These are phyloP conservation scores for Lineus longissimus DNA, from an alignment of 1,140 invertebrate genomes.

Conservation along the genomic window DNA sequence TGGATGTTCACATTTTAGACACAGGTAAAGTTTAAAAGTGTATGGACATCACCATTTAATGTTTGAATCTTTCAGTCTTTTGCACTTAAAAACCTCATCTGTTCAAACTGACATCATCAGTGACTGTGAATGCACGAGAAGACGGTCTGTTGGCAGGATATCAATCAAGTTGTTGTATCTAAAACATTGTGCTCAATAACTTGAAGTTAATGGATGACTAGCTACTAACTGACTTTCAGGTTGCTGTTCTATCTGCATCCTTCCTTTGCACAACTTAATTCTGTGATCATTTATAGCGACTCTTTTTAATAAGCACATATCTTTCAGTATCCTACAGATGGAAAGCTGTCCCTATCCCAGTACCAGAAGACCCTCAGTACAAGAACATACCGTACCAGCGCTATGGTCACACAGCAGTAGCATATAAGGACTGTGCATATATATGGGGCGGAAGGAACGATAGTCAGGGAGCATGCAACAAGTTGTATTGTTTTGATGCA, in stretches of 20 bases:
- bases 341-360: conserved; percentile 48
- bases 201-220: too few species aligned
- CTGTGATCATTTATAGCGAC: too few species aligned
- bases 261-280: too few species aligned
- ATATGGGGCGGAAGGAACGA: conserved; percentile 91
- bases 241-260: too few species aligned
- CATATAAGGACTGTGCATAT: conserved; percentile 71
- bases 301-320: too few species aligned
- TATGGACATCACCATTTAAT: conserved; percentile 9
- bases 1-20: conserved; percentile 84
- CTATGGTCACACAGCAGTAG: conserved; percentile 85
- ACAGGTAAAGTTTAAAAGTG: conserved; percentile 57
- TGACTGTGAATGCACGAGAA: neutral
- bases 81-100: too few species aligned
- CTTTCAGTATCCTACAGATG: conserved; percentile 57
- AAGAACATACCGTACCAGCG: conserved; percentile 55
- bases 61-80: too few species aligned
- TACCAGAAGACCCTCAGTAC: conserved; percentile 29
- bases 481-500: conserved; percentile 76
- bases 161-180: too few species aligned
- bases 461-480: conserved; percentile 68
- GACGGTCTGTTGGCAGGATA: too few species aligned
- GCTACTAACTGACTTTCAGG: too few species aligned
- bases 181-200: too few species aligned
- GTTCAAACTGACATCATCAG: too few species aligned